Evolutionary conservation across 2,797 vertebrate species (phyloP).

Genomic region (Rhinogobio ventralis): DNA sequence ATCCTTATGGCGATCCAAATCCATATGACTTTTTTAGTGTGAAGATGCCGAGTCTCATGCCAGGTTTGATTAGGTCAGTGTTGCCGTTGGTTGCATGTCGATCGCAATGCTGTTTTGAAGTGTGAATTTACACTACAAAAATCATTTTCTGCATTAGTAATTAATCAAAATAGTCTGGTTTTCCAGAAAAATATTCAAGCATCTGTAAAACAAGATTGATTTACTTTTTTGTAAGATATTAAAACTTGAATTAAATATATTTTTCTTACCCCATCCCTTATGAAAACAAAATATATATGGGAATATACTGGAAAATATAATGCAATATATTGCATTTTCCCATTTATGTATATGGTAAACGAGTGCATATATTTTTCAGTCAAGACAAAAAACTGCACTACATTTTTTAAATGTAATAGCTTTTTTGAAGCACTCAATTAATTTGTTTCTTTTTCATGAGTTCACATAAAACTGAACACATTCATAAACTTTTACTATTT

Average conservation of each 20-base stretch:
- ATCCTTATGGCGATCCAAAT: neutral
- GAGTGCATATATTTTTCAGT: neutral
- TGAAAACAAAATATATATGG: neutral
- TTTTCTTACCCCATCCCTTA: neutral
- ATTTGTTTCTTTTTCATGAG: neutral
- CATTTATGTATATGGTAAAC: neutral
- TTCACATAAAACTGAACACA: neutral
- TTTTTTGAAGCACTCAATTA: neutral
- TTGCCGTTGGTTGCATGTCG: slow-evolving; percentile 14
- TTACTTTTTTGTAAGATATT: neutral
- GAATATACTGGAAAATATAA: neutral
- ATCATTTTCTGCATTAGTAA: neutral
- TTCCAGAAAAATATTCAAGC: neutral
- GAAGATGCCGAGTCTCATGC: neutral
- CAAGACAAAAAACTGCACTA: neutral
- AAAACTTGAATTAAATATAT: neutral
- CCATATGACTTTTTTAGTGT: neutral
- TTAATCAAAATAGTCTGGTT: slow-evolving; percentile 8
- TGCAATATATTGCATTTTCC: neutral
- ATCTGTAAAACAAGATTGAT: neutral
- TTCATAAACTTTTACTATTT: neutral
- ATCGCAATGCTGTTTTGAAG: neutral
- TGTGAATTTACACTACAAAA: neutral
- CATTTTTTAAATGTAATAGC: neutral
- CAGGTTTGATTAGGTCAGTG: slow-evolving; percentile 9